Evolutionary conservation across 2,888 invertebrate genomes (phyloP).

Genomic region (Idaea straminata): DNA sequence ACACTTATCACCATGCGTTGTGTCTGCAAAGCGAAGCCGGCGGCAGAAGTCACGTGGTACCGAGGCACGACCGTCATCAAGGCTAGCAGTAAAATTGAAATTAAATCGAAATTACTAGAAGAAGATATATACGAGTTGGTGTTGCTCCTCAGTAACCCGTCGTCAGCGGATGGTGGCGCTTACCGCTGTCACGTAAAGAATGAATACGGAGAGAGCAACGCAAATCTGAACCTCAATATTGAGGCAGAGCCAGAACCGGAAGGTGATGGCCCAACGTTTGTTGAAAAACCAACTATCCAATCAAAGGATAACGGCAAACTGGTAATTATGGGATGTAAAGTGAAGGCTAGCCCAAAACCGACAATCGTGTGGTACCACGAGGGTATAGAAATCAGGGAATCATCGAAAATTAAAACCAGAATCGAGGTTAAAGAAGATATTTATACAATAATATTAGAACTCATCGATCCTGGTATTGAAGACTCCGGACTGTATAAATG

Average conservation of each 20-base stretch:
- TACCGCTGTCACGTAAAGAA: conserved; percentile 96
- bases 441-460: conserved; percentile 92
- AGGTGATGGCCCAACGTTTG: conserved; percentile 96
- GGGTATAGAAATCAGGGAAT: conserved; percentile 86
- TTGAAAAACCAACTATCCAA: conserved; percentile 93
- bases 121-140: conserved; percentile 94
- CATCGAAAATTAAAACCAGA: conserved; percentile 89
- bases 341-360: conserved; percentile 74
- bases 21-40: conserved; percentile 96
- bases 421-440: conserved; percentile 88
- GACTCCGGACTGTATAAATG: conserved; percentile 99
- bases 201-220: conserved; percentile 97
- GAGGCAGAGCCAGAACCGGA: conserved; percentile 97
- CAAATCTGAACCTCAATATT: conserved; percentile 97
- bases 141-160: conserved; percentile 79
- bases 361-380: conserved; percentile 78
- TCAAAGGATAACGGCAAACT: conserved; percentile 83
- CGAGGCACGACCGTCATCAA: conserved; percentile 92
- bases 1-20: conserved; percentile 98
- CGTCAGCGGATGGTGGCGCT: conserved; percentile 79
- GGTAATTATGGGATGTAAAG: conserved; percentile 75
- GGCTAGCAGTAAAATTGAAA: conserved; percentile 91
- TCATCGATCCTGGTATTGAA: conserved; percentile 94
- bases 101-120: conserved; percentile 87
- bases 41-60: conserved; percentile 97